These are phyloP conservation scores for Exocentrus adspersus DNA, from an alignment of 2,888 invertebrate species.

Conservation along the genomic window DNA sequence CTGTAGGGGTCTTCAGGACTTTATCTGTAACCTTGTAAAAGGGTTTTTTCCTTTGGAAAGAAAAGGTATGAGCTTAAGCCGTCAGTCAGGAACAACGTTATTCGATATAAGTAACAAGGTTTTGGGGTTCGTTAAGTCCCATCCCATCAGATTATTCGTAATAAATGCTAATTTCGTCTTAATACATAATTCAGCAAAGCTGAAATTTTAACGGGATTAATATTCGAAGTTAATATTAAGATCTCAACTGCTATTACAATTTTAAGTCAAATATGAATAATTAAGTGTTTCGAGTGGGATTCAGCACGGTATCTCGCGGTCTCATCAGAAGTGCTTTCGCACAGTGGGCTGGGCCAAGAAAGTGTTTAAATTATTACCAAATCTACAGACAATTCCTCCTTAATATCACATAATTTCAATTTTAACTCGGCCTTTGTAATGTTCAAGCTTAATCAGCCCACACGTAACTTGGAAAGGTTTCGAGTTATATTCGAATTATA, in stretches of 20 bases:
- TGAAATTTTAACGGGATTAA: constrained; percentile 15
- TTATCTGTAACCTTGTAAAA: too few species aligned
- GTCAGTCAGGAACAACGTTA: too few species aligned
- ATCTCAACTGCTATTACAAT: constrained; percentile 17
- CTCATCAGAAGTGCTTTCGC: constrained; percentile 11
- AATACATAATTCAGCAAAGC: constrained; percentile 12
- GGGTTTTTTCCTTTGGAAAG: too few species aligned
- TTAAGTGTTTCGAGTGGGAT: constrained; percentile 21
- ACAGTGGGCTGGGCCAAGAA: constrained; percentile 11
- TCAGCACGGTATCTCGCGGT: not conserved
- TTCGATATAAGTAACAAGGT: too few species aligned
- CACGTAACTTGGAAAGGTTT: not conserved
- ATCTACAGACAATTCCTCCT: constrained; percentile 20
- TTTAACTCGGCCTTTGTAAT: not conserved
- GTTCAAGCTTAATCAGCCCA: not conserved
- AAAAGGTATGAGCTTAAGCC: too few species aligned
- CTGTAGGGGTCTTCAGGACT: too few species aligned
- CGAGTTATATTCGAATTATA: not conserved
- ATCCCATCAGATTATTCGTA: not conserved
- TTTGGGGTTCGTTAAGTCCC: not conserved
- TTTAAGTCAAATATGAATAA: constrained; percentile 21
- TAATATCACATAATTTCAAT: constrained; percentile 10
- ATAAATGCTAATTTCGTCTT: constrained; percentile 13
- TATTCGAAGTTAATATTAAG: constrained; percentile 17
- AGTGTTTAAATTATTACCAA: constrained; percentile 21